Evolutionary conservation across 1,140 invertebrate species (phyloP).

Genomic region (honey bee (Apis mellifera)): Amel_HAv3.1 CM009939.2:2540001-2540500

Average conservation of each 20-base stretch:
- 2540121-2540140: slow-evolving; percentile 34
- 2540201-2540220: slow-evolving; percentile 9
- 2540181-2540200: slow-evolving; percentile 38
- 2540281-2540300: neutral
- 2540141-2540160: neutral
- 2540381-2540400: neutral
- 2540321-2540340: slow-evolving; percentile 36
- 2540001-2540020: too few species aligned
- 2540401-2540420: slow-evolving; percentile 44
- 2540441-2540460: slow-evolving; percentile 39
- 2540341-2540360: slow-evolving; percentile 20
- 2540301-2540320: slow-evolving; percentile 41
- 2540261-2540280: slow-evolving; percentile 9
- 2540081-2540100: slow-evolving; percentile 23
- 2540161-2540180: neutral
- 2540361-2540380: neutral
- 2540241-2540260: slow-evolving; percentile 24
- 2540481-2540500: slow-evolving; percentile 65
- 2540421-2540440: slow-evolving; percentile 41
- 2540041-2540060: neutral
- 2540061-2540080: neutral
- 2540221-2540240: slow-evolving; percentile 40
- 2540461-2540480: slow-evolving; percentile 63
- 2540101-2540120: slow-evolving; percentile 31
- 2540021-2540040: too few species aligned